Conservation (phyloP, 2,113 vertebrate genomes). For the Osmerus eperlanus region DNA sequence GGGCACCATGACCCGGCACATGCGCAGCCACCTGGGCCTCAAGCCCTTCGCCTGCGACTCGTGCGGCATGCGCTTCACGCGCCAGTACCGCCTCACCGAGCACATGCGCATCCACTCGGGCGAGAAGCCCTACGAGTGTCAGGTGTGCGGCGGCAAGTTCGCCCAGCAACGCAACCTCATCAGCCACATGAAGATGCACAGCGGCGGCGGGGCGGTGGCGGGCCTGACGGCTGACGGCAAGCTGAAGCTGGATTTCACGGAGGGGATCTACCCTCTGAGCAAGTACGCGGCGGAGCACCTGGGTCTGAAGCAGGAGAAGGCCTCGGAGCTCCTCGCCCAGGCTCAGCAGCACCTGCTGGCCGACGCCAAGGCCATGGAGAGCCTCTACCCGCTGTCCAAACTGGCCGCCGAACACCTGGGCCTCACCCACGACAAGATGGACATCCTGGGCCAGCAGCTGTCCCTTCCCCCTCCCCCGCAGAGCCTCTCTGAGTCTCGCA, state of each 20-base stretch:
- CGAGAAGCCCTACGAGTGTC: conserved; percentile 97
- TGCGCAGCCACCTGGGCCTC: conserved; percentile 97
- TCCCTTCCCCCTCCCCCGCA: conserved; percentile 70
- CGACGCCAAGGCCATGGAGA: conserved; percentile 90
- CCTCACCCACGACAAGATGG: conserved; percentile 89
- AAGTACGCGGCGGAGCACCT: conserved; percentile 92
- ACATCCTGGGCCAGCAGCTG: conserved; percentile 77
- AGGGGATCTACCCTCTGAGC: conserved; percentile 91
- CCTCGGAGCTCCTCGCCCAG: conserved; percentile 87
- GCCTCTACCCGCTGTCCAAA: conserved; percentile 91
- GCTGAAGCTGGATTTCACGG: conserved; percentile 88
- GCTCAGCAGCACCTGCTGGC: conserved; percentile 87
- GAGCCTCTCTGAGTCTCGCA: conserved; percentile 76
- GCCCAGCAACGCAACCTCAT: conserved; percentile 99
- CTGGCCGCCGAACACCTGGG: conserved; percentile 90
- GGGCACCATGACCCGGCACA: conserved; percentile 98
- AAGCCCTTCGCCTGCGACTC: conserved; percentile 98
- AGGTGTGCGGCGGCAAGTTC: conserved; percentile 98
- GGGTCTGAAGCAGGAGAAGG: conserved; percentile 92
- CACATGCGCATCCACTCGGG: conserved; percentile 99
- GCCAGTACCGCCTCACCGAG: conserved; percentile 97
- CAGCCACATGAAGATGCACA: conserved; percentile 99
- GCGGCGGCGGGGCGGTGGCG: conserved; percentile 71
- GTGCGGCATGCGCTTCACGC: conserved; percentile 98
- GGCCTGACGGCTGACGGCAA: conserved; percentile 79